Evolutionary conservation across 2,888 invertebrate genomes (phyloP), one percentile per base, ranked within the genome.

Genomic region (Zhengitettix transpicula): DNA sequence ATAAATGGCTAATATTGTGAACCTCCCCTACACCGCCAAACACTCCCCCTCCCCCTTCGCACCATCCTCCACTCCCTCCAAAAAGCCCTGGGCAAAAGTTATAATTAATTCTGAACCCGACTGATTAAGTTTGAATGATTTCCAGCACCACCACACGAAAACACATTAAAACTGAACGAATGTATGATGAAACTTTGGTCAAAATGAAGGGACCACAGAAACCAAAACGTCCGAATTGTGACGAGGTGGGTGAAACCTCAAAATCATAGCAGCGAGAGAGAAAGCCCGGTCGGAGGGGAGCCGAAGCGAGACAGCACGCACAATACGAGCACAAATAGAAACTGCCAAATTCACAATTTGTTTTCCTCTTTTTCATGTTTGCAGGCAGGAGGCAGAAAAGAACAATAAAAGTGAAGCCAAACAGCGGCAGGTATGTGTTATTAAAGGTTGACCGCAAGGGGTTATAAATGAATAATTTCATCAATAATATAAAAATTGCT

Each of bases 101-200:
- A 61, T 61, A 61, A 61, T 61, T 61, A 61, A 61, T 61, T 61
- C 61, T 53, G 59, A 61, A 57, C 59, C 59, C 61, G 17, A 57
- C 61, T 61, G 61, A 61, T 61, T 61, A 61, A 61, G 58, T 61
- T 61, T 61, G 61, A 61, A 59, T 59, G 61, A 61, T 59, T 55
- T 40, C 40, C 59, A 61, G 61, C 59, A 58, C 61, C 61, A 60
- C 57, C 57, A 55, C 60, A 59, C 61, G 61, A 61, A 61, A 61
- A 61, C 61, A 58, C 61, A 61, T 61, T 61, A 61, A 61, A 61
- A 61, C 61, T 61, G 61, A 59, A 61, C 61, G 61, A 61, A 61
- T 61, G 61, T 58, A 61, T 47, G 61, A 59, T 61, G 61, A 61
- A 61, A 61, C 61, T 61, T 61, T 59, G 61, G 61, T 61, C 61